phyloP scores from a whole-genome alignment of 2,888 invertebrate species.

The Coenonympha arcania region DNA sequence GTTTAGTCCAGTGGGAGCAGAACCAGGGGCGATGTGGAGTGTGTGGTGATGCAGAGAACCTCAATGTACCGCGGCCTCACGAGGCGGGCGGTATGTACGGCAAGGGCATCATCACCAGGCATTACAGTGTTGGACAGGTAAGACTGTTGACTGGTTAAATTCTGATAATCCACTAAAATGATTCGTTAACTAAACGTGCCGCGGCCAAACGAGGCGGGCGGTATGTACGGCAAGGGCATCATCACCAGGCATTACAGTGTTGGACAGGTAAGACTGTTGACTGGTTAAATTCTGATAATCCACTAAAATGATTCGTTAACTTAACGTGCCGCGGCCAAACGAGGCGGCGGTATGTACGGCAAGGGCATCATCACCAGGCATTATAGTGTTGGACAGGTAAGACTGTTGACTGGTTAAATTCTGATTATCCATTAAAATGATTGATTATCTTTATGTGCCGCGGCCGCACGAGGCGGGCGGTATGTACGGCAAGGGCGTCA shows the following conservation, averaged over 20 bases:
- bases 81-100: slow-evolving; percentile 91
- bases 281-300: neutral
- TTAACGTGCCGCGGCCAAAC: no score
- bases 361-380: slow-evolving; percentile 88
- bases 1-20: slow-evolving; percentile 88
- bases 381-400: slow-evolving; percentile 87
- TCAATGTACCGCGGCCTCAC: slow-evolving; percentile 83
- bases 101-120: slow-evolving; percentile 86
- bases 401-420: neutral
- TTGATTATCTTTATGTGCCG: no score
- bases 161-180: neutral
- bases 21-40: slow-evolving; percentile 90
- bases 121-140: slow-evolving; percentile 88
- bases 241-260: no score
- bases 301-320: no score
- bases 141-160: slow-evolving; percentile 4
- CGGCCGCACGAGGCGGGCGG: no score
- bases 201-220: no score
- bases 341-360: slow-evolving; percentile 86
- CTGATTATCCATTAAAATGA: no score
- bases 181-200: no score
- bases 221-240: no score
- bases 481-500: neutral
- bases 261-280: no score
- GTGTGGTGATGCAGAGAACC: slow-evolving; percentile 89